Evolutionary conservation across 2,888 invertebrate genomes (phyloP).

Genomic region (Homarus gammarus): DNA sequence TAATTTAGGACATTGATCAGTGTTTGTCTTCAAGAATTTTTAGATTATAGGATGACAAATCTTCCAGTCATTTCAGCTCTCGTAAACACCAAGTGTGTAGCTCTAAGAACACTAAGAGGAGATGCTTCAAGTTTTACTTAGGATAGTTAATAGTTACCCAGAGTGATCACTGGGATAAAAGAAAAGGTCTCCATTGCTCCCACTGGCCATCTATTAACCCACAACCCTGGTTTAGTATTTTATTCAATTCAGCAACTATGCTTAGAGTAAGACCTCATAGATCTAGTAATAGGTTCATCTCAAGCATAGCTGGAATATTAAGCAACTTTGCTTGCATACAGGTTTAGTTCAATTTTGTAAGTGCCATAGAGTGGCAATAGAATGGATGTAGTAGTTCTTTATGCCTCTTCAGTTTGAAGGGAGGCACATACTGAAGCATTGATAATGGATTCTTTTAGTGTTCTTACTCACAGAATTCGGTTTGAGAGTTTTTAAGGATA

Average conservation of each 20-base stretch:
- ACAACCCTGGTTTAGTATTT: neutral
- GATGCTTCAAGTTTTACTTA: neutral
- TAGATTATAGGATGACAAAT: slow-evolving; percentile 70
- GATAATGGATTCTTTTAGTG: slow-evolving; percentile 27
- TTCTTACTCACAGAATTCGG: slow-evolving; percentile 25
- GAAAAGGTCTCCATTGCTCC: neutral
- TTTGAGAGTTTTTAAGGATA: slow-evolving; percentile 56
- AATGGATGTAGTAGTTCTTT: neutral
- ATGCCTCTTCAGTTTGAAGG: neutral
- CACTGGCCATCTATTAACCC: slow-evolving; percentile 10
- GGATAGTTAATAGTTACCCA: slow-evolving; percentile 10
- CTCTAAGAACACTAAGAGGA: slow-evolving; percentile 52
- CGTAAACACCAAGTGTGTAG: slow-evolving; percentile 46
- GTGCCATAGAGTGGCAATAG: slow-evolving; percentile 16
- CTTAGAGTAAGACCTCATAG: slow-evolving; percentile 34
- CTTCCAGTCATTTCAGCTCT: slow-evolving; percentile 73
- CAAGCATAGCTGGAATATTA: slow-evolving; percentile 35
- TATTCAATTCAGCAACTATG: slow-evolving; percentile 9
- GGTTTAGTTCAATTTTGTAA: neutral
- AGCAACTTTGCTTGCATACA: neutral
- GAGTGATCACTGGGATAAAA: neutral
- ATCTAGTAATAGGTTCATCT: slow-evolving; percentile 27
- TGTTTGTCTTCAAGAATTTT: slow-evolving; percentile 62
- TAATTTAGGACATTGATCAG: slow-evolving; percentile 60
- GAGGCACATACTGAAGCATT: slow-evolving; percentile 3